Base-by-base conservation (phyloP, 2,888 invertebrate genomes). In the Cephus spinipes region DNA sequence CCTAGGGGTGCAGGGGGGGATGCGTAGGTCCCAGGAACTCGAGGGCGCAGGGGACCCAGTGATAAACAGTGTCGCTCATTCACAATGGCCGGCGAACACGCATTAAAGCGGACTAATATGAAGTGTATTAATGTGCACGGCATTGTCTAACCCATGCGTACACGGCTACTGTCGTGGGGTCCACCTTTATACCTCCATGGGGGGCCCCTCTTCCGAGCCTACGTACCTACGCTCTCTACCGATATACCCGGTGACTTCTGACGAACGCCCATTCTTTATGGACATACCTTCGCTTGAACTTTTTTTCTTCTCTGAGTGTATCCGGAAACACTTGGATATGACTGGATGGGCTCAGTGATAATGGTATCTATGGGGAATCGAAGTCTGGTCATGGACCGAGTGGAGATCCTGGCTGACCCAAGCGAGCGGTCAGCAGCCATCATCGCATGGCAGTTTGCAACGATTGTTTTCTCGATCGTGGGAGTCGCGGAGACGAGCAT, bases 51-150 rank as follows among this genome's bases (percentile, higher is more conserved):
- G 55, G 23, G 55, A 55, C 55, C 87, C 90, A 89, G 90, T 91
- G 91, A 91, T 91, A 91, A 91, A 91, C 91, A 91, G 91, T 91
- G 91, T 90, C 91, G 91, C 91, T 91, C 91, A 90, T 90, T 90
- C 91, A 91, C 91, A 91, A 91, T 90, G 90, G 90, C 89, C 89
- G 84, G 87, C 84, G 88, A 91, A 91, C 91, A 91, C 88, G 91
- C 90, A 90, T 91, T 91, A 91, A 90, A 90, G 87, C 88, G 82
- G 89, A 87, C 91, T 91, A 91, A 91, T 91, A 91, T 91, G 91
- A 91, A 91, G 91, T 90, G 91, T 91, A 91, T 91, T 91, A 91
- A 91, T 91, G 91, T 89, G 87, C 85, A 86, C 87, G 86, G 90
- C 89, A 91, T 91, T 91, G 91, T 91, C 89, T 90, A 90, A 90